phyloP scores from a whole-genome alignment of 2,888 invertebrate species.

The Folsomia manolachei region DNA sequence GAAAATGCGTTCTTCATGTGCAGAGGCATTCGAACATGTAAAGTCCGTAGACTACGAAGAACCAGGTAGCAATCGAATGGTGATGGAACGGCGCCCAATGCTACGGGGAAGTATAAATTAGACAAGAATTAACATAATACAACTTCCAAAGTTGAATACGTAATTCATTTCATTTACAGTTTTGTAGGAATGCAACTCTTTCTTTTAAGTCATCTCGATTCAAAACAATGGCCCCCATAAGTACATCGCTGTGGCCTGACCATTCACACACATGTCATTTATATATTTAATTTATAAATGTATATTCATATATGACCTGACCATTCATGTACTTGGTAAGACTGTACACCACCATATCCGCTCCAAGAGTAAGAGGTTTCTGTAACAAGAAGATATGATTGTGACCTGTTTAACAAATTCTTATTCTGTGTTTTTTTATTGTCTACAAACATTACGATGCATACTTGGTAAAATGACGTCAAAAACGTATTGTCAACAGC shows the following conservation, averaged over 20 bases:
- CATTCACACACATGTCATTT: constrained; percentile 99
- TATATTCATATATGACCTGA: no score
- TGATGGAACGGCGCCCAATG: constrained; percentile 46
- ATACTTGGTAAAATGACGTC: constrained; percentile 59
- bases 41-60: constrained; percentile 60
- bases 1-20: constrained; percentile 58
- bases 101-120: no score
- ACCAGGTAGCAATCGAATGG: constrained; percentile 64
- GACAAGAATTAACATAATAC: no score
- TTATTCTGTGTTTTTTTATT: neutral
- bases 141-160: neutral
- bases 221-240: constrained; percentile 87
- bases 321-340: constrained; percentile 60
- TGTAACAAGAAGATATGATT: constrained; percentile 54
- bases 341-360: constrained; percentile 87
- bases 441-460: neutral
- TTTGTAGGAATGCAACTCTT: constrained; percentile 78
- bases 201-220: constrained; percentile 70
- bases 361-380: constrained; percentile 84
- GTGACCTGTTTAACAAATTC: neutral
- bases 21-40: constrained; percentile 59
- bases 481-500: constrained; percentile 63
- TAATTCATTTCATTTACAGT: constrained; percentile 61
- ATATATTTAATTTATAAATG: no score
- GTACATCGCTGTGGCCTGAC: constrained; percentile 93